Evolutionary conservation across 2,113 vertebrate species (phyloP).

Genomic region (Bagarius yarrelli): DNA sequence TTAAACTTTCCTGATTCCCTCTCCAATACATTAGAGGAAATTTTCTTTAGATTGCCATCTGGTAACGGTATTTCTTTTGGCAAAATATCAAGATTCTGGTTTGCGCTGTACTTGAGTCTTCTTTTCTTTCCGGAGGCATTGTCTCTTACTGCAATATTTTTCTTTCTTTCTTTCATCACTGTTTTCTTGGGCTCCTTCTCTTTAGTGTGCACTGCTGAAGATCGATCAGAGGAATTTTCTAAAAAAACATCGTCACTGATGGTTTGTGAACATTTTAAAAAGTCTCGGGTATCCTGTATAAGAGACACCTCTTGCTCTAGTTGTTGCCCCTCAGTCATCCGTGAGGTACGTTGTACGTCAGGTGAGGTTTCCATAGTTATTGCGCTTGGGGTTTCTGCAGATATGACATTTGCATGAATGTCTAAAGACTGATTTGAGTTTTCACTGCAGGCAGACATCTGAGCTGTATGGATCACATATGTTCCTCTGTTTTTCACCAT

Average conservation of each 20-base stretch:
- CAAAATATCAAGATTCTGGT: not conserved
- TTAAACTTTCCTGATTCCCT: not conserved
- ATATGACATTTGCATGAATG: not conserved
- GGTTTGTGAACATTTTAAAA: not conserved
- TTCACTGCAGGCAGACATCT: not conserved
- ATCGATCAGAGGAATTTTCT: not conserved
- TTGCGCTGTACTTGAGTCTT: constrained; percentile 12
- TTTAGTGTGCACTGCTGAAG: constrained; percentile 32
- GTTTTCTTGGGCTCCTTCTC: constrained; percentile 53
- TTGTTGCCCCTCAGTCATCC: constrained; percentile 11
- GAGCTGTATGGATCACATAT: constrained; percentile 47
- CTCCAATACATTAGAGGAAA: not conserved
- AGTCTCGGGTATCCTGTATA: not conserved
- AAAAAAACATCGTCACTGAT: not conserved
- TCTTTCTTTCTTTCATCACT: constrained; percentile 27
- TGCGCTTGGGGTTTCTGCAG: not conserved
- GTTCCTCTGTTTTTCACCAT: constrained; percentile 55
- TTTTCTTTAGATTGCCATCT: not conserved
- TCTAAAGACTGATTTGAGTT: not conserved
- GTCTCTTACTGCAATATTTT: constrained; percentile 29
- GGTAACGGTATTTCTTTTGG: constrained; percentile 4
- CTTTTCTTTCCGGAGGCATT: constrained; percentile 13
- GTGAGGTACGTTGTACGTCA: not conserved
- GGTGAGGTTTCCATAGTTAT: not conserved
- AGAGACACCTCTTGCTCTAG: not conserved